Conservation (phyloP, 2,888 invertebrate genomes). For the Branchellion lobata region DNA sequence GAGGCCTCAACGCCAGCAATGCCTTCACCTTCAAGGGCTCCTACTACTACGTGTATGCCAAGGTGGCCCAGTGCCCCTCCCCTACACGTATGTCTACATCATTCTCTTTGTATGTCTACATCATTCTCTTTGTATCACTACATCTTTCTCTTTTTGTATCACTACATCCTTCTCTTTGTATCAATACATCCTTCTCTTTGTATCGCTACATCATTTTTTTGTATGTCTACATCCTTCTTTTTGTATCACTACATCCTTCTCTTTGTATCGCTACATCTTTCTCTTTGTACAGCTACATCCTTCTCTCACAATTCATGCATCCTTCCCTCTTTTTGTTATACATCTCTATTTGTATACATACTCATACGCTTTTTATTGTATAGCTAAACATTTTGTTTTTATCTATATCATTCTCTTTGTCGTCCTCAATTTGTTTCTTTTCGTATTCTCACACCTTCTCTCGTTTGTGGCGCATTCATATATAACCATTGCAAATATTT, state of each 20-base stretch:
- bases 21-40: slow-evolving; percentile 37
- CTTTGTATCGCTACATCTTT: background rate
- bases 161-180: background rate
- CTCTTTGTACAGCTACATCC: background rate
- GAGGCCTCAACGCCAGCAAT: background rate
- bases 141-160: background rate
- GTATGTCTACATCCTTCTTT: background rate
- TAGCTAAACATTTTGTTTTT: too few species aligned
- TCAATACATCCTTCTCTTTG: background rate
- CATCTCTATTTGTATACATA: background rate
- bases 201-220: background rate
- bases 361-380: background rate
- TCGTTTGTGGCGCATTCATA: too few species aligned
- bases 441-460: too few species aligned
- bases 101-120: background rate
- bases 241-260: background rate
- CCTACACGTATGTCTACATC: slow-evolving; percentile 25
- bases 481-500: too few species aligned
- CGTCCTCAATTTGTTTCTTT: too few species aligned
- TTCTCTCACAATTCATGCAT: background rate
- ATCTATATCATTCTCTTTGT: background rate
- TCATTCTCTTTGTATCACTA: background rate
- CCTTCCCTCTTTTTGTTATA: background rate
- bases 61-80: slow-evolving; percentile 33
- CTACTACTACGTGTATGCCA: slow-evolving; percentile 40